A percentile compares a stretch with the other conserved stretches of the same genome.
These are phyloP conservation scores for Solea solea DNA, from an alignment of 2,113 vertebrate genomes.

Conservation along the genomic window DNA sequence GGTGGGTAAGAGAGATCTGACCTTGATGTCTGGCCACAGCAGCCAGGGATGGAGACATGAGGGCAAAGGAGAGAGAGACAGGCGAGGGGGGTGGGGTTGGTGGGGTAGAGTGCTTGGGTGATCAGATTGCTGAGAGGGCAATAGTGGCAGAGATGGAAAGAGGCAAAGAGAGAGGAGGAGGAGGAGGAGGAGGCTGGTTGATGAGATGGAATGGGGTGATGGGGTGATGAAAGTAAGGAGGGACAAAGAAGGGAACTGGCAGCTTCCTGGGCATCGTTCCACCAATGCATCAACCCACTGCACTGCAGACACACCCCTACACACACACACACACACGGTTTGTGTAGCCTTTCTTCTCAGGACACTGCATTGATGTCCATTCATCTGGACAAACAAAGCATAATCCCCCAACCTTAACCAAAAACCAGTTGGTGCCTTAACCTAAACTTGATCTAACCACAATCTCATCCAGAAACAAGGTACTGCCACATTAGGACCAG, in stretches of 20 bases:
- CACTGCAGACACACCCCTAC: slow-evolving; percentile 65
- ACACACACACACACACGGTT: slow-evolving; percentile 36
- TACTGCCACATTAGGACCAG: too few species aligned
- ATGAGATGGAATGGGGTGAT: slow-evolving; percentile 37
- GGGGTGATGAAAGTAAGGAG: slow-evolving; percentile 51
- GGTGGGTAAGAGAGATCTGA: slow-evolving; percentile 67
- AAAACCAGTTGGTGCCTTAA: too few species aligned
- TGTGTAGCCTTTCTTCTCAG: too few species aligned
- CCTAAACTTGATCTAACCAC: too few species aligned
- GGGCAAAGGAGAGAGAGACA: slow-evolving; percentile 48
- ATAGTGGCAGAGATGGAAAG: not conserved
- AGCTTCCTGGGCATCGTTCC: slow-evolving; percentile 59
- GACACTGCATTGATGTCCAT: too few species aligned
- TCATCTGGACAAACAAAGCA: too few species aligned
- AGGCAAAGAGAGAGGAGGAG: not conserved
- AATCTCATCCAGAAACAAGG: too few species aligned
- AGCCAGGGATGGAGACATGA: slow-evolving; percentile 68
- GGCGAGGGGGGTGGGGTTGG: not conserved
- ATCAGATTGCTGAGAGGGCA: slow-evolving; percentile 4
- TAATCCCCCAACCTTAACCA: too few species aligned
- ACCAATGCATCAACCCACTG: slow-evolving; percentile 63
- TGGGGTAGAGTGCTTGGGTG: not conserved
- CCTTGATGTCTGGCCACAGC: slow-evolving; percentile 78
- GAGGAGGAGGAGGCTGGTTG: slow-evolving; percentile 12
- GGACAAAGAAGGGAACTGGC: slow-evolving; percentile 47